Evolutionary conservation across 2,888 invertebrate genomes (phyloP), one percentile per base, ranked within the genome.

Genomic region (Agriopis aurantiaria): DNA sequence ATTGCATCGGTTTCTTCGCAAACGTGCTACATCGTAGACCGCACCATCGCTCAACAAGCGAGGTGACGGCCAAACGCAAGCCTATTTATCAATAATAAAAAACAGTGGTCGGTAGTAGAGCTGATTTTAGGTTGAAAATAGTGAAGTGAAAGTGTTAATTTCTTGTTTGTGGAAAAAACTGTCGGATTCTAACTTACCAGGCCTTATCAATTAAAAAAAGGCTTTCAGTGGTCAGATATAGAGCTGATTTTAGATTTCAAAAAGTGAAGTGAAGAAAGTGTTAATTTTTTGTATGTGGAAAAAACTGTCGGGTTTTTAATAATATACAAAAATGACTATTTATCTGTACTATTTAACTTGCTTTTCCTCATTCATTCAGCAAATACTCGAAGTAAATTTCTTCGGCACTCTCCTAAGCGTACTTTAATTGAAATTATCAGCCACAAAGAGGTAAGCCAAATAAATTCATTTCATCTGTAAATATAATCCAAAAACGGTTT

Each of bases 401-500:
- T 33, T 4, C 46, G 46, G 8, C 3, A 17, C 23, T 43, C 49
- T 43, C 55, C 8, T 9, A 17, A 12, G 55, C 48, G 40, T 43
- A 33, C 17, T 9, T 65, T 60, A 69, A 65, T 69, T 55, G 46
- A 69, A 69, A 56, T 61, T 45, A 61, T 61, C 49, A 23, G 33
- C 55, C 64, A 53, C 65, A 65, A 58, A 61, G 69, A 56, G 62
- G 62, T 53, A 11, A 61, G 46, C 17, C 33, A 55, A 69, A 65
- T 65, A 61, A 67, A 59, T 67, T 57, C 45, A 64, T 60, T 10
- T 43, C 55, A 52, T 51, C 17, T 53, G 55, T 60, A 67, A 60
- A 67, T 64, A 64, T 66, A 66, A 63, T 66, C 51, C 56, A 3
- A 45, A 56, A 61, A 64, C 52, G 60, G 62, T 55, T 69, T 67